Conservation (phyloP, 2,113 vertebrate species). For the Notothenia coriiceps region DNA sequence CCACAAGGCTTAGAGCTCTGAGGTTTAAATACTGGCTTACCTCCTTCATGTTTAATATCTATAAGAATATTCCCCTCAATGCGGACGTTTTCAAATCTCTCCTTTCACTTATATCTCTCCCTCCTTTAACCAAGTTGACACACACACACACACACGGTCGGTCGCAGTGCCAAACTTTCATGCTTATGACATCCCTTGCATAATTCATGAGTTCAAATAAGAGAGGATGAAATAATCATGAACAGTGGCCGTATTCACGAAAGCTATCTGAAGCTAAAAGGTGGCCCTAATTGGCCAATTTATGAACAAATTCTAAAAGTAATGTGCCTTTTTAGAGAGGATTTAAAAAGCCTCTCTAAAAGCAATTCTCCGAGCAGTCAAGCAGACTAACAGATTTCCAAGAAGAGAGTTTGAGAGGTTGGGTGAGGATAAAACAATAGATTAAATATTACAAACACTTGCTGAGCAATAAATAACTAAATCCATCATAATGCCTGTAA, state of each 20-base stretch:
- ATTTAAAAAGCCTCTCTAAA: conserved; percentile 65
- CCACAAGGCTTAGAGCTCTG: conserved; percentile 14
- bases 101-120: conserved; percentile 30
- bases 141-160: conserved; percentile 44
- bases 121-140: conserved; percentile 18
- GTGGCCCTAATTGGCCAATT: conserved; percentile 74
- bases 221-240: conserved; percentile 77
- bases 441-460: conserved; percentile 32
- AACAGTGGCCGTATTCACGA: conserved; percentile 46
- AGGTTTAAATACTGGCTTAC: conserved; percentile 16
- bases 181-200: conserved; percentile 65
- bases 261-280: conserved; percentile 60
- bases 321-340: conserved; percentile 53
- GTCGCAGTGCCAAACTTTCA: conserved; percentile 54
- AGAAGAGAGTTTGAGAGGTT: conserved; percentile 20
- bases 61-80: conserved; percentile 10
- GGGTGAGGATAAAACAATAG: conserved; percentile 34
- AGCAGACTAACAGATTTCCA: conserved; percentile 28
- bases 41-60: conserved; percentile 8
- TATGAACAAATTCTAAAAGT: conserved; percentile 47
- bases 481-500: conserved; percentile 28
- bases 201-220: conserved; percentile 76
- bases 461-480: conserved; percentile 46
- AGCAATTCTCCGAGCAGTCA: conserved; percentile 39
- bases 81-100: conserved; percentile 27